phyloP scores from a whole-genome alignment of 2,797 vertebrate genomes.

The Oryzias sinensis region DNA sequence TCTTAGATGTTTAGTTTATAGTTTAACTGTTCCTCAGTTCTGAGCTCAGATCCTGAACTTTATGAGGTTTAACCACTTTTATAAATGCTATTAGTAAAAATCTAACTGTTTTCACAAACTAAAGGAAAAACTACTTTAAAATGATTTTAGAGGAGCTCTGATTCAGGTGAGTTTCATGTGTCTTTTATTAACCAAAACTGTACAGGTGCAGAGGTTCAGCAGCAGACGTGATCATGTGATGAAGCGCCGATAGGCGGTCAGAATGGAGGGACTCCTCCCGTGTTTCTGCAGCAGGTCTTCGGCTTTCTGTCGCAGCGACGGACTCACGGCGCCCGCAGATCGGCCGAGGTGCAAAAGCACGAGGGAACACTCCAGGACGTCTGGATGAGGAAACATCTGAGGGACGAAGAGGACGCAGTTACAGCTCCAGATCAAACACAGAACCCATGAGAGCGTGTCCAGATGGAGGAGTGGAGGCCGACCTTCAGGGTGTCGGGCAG shows the following conservation, averaged over 20 bases:
- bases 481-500: slow-evolving; percentile 87
- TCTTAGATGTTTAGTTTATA: too few species aligned
- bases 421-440: neutral
- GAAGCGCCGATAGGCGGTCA: slow-evolving; percentile 51
- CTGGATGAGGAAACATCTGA: slow-evolving; percentile 85
- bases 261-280: slow-evolving; percentile 9
- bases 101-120: neutral
- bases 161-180: neutral
- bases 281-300: slow-evolving; percentile 77
- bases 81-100: neutral
- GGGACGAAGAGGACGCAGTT: neutral
- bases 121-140: neutral
- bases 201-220: slow-evolving; percentile 15
- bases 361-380: slow-evolving; percentile 90
- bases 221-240: slow-evolving; percentile 15
- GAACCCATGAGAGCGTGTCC: neutral
- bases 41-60: too few species aligned
- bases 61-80: too few species aligned
- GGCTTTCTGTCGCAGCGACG: slow-evolving; percentile 66
- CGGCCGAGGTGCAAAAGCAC: slow-evolving; percentile 79
- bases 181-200: slow-evolving; percentile 40
- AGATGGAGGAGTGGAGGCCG: slow-evolving; percentile 7
- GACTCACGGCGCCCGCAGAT: slow-evolving; percentile 49
- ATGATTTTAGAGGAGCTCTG: neutral
- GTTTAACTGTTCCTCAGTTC: too few species aligned